Evolutionary conservation across 2,797 vertebrate species (phyloP).

Genomic region (Malurus splendens): DNA sequence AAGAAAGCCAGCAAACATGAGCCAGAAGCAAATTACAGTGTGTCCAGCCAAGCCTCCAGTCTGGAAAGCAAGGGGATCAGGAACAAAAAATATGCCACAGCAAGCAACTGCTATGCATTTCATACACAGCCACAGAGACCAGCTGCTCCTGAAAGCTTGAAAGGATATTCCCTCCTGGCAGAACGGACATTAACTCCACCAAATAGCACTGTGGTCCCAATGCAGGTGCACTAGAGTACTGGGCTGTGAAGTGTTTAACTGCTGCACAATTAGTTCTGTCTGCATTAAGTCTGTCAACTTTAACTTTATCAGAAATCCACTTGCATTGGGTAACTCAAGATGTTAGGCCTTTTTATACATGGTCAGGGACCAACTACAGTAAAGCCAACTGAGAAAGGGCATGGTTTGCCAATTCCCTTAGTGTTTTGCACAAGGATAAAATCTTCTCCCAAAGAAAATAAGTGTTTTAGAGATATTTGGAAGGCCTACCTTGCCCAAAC

Average conservation of each 20-base stretch:
- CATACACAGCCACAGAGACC: background rate
- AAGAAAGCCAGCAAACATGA: background rate
- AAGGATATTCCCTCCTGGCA: background rate
- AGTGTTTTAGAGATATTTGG: background rate
- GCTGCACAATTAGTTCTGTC: background rate
- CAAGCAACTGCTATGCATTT: background rate
- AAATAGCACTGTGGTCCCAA: background rate
- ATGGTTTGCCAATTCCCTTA: background rate
- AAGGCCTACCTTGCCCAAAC: slow-evolving; percentile 90
- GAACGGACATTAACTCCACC: background rate
- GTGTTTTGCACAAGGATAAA: background rate
- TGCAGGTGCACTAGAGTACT: background rate
- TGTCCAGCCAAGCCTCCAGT: background rate
- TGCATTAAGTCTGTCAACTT: background rate
- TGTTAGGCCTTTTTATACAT: background rate
- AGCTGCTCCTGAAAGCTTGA: background rate
- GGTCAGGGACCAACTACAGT: background rate
- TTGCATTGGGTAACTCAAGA: background rate
- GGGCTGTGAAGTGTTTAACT: background rate
- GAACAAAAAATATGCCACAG: background rate
- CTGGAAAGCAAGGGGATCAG: background rate
- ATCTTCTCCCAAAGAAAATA: background rate
- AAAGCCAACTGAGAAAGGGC: background rate
- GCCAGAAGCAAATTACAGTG: background rate
- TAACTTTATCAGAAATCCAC: background rate